A percentile compares a stretch with the other conserved stretches of the same genome.
Evolutionary conservation across 37 sponge, comb jelly and placozoan species (phyloP).

Genomic region (Agelas oroides): DNA sequence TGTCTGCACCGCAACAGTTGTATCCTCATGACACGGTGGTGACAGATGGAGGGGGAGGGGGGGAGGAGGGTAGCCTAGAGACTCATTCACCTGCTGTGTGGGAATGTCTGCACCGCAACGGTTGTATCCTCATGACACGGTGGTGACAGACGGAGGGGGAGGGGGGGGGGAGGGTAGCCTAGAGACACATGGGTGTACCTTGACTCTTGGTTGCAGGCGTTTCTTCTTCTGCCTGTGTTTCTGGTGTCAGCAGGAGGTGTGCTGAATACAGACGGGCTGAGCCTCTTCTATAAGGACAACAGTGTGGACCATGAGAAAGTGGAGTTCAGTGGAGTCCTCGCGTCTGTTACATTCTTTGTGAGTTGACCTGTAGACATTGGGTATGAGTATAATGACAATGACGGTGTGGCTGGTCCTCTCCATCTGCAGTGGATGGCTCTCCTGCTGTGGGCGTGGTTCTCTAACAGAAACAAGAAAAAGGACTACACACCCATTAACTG

Average conservation of each 20-base stretch:
- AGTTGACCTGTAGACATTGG: background rate
- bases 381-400: background rate
- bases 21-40: too few species aligned
- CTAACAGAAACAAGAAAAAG: background rate
- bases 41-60: too few species aligned
- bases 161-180: too few species aligned
- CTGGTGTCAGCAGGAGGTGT: constrained; percentile 31
- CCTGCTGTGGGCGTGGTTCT: constrained; percentile 8
- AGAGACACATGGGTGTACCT: too few species aligned
- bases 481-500: too few species aligned
- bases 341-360: constrained; percentile 36
- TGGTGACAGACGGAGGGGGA: too few species aligned
- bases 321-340: constrained; percentile 34
- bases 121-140: background rate
- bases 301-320: background rate
- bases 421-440: constrained; percentile 10
- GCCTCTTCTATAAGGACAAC: background rate
- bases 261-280: background rate
- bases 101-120: background rate
- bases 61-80: too few species aligned
- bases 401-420: background rate
- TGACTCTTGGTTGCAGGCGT: too few species aligned
- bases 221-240: background rate
- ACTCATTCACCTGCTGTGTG: constrained; percentile 23
- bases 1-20: too few species aligned